Base-by-base conservation (phyloP, 2,113 vertebrate genomes). In the Entelurus aequoreus region DNA sequence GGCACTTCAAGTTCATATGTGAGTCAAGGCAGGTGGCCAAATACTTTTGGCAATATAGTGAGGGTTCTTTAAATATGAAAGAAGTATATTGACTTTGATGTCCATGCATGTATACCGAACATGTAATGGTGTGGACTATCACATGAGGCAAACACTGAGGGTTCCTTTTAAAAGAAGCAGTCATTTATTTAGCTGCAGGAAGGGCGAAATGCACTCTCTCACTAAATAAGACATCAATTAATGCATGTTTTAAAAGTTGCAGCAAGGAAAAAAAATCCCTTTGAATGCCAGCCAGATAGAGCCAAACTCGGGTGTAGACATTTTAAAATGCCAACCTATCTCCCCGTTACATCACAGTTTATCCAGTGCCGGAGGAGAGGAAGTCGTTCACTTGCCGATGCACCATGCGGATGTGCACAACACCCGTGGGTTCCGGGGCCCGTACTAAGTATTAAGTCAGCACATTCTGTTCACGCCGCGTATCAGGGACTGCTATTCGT, bases 271-370 rank as follows among this genome's bases (percentile, higher is more conserved):
- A 69, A 70, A 68, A 65, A 44, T 44, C 42, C 42, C 11, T 44
- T 44, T 44, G 42, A 44, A 44, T 11, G 42, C 42, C 42, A 44
- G 63, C 60, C 19, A 54, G 70, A 77, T 56, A 53, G 65, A 60
- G 64, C 59, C 35, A 3, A 8, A 57, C 19, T 71, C 6, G n/a
- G 54, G 57, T 71, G 64, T 44, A 72, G 79, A 75, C 64, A 73
- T 84, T 84, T 83, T 66, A 66, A 85, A 84, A 83, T 77, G 78
- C 48, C 68, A 79, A 48, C 58, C 57, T 69, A 78, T 77, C 72
- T 66, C 28, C 54, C 48, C 44, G 38, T 36, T 75, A 37, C 35
- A 71, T 78, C 68, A 48, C 10, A 61, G 50, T 56, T 68, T 65
- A 68, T 69, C 77, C 69, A 62, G 51, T 60, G 44, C 4, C 0